phyloP scores from a whole-genome alignment of 1,140 invertebrate species.

The Dendrolimus punctatus region DNA sequence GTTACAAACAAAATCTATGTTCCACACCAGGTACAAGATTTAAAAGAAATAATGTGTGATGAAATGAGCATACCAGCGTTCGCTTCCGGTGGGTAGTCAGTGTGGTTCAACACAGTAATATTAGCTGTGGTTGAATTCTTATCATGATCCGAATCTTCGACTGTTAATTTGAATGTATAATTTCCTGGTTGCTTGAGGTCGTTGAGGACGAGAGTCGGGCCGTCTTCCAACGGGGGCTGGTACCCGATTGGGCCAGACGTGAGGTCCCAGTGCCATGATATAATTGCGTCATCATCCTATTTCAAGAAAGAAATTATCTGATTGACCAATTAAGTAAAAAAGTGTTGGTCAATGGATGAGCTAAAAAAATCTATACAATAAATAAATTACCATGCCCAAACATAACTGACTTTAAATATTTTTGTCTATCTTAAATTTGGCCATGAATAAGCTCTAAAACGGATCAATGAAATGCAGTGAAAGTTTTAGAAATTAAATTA shows the following conservation, averaged over 20 bases:
- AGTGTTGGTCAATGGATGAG: too few species aligned
- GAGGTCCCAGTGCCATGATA: slow-evolving; percentile 93
- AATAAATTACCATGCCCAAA: too few species aligned
- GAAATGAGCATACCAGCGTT: slow-evolving; percentile 78
- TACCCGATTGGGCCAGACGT: slow-evolving; percentile 89
- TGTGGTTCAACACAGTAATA: slow-evolving; percentile 92
- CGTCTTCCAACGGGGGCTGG: slow-evolving; percentile 83
- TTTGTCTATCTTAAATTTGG: too few species aligned
- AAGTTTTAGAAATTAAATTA: too few species aligned
- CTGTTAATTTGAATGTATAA: slow-evolving; percentile 94
- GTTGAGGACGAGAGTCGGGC: slow-evolving; percentile 87
- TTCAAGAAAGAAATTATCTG: not conserved
- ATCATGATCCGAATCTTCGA: slow-evolving; percentile 92
- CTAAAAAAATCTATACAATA: too few species aligned
- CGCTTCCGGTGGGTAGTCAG: slow-evolving; percentile 94
- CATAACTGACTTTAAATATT: too few species aligned
- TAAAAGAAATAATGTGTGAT: slow-evolving; percentile 2
- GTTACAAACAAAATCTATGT: too few species aligned
- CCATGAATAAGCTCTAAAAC: too few species aligned
- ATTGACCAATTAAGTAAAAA: not conserved
- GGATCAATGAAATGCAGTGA: too few species aligned
- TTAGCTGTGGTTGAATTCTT: slow-evolving; percentile 90
- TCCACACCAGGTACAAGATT: not conserved
- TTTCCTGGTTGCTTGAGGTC: slow-evolving; percentile 89
- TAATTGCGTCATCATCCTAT: slow-evolving; percentile 87